Base-by-base conservation (phyloP, 2,797 vertebrate genomes). In the Gymnothorax reevesii region DNA sequence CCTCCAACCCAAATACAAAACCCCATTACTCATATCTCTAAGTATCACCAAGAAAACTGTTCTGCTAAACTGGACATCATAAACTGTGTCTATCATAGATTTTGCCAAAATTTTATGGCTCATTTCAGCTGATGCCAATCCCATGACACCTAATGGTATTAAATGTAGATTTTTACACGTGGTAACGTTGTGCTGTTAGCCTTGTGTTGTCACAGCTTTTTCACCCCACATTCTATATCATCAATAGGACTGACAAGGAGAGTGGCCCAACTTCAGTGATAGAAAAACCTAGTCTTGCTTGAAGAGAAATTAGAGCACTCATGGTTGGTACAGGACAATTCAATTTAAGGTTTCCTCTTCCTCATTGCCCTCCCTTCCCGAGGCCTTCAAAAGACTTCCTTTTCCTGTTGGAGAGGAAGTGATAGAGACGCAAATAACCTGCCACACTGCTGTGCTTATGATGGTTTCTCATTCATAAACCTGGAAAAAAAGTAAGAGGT, bases 391-490 rank as follows among this genome's bases (percentile, higher is more conserved):
- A 80, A n/a, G 17, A 55, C 52, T 55, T 55, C 77, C 77, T 80
- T 22, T 80, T 55, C 77, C 77, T 80, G 77, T 55, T 10, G 2
- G n/a, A 55, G 20, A 55, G 77, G 77, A 80, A 80, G 77, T 55
- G 77, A 80, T 80, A 80, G 77, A 80, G 77, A 20, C 77, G 7
- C 55, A 13, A 80, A 80, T 42, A 52, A 49, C 33, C 75, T 7
- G 49, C 49, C 49, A 22, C 64, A 54, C 49, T 7, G 77, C 49
- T 80, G 77, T 12, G 17, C 52, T 55, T 80, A 55, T 8, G 55
- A 49, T 52, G 3, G 6, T 80, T 20, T 80, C 77, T 80, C 52
- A 49, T 49, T 80, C 52, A 80, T 54, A 80, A 9, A 55, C 52
- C 13, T 20, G 49, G 7, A 52, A 52, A 80, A 55, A 55, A 1